phyloP scores from a whole-genome alignment of 1,140 invertebrate species.

The Octopus bimaculoides region DNA sequence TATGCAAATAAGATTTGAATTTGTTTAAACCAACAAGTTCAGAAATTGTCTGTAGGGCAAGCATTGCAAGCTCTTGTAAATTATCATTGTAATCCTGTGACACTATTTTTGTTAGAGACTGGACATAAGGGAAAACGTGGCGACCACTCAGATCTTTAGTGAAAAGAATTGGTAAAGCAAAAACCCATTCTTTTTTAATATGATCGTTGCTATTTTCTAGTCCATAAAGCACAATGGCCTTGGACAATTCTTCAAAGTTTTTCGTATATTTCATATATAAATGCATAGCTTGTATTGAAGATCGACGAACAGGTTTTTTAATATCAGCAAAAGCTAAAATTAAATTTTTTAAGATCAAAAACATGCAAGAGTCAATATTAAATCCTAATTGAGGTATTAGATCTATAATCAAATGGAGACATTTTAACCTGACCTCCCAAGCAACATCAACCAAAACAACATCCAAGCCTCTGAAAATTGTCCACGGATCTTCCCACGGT shows the following conservation, averaged over 20 bases:
- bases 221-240: conserved; percentile 48
- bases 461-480: conserved; percentile 51
- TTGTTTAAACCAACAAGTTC: conserved; percentile 46
- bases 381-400: conserved; percentile 51
- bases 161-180: conserved; percentile 53
- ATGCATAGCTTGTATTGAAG: conserved; percentile 53
- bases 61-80: conserved; percentile 44
- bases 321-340: conserved; percentile 53
- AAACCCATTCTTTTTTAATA: conserved; percentile 49
- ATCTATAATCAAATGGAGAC: conserved; percentile 52
- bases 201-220: conserved; percentile 49
- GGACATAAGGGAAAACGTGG: conserved; percentile 50
- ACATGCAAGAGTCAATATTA: conserved; percentile 53
- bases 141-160: conserved; percentile 51
- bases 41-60: conserved; percentile 50
- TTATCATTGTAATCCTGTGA: conserved; percentile 33
- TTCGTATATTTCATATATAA: conserved; percentile 54
- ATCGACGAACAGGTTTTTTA: conserved; percentile 49
- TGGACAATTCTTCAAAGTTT: conserved; percentile 42
- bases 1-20: conserved; percentile 49
- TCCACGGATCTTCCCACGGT: conserved; percentile 48
- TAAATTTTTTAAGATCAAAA: conserved; percentile 47
- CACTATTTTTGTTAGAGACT: conserved; percentile 51
- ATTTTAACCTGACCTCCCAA: conserved; percentile 55
- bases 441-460: conserved; percentile 46